Percentiles rank a stretch among this genome's conserved stretches.
phyloP scores from a whole-genome alignment of 2,113 vertebrate genomes.

The Prionailurus viverrinus region DNA sequence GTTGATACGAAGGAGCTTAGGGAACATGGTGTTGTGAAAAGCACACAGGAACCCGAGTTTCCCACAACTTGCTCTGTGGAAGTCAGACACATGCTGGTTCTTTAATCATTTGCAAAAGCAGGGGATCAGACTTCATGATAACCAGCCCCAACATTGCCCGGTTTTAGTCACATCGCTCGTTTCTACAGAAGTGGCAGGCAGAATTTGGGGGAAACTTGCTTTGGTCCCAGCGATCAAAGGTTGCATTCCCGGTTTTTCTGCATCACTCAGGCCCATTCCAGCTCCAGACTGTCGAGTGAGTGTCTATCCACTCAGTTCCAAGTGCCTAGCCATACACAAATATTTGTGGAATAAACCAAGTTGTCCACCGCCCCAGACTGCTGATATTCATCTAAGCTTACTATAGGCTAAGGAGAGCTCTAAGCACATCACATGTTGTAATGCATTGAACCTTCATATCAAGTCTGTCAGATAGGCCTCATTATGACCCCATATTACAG shows the following conservation, averaged over 20 bases:
- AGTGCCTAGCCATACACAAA: background rate
- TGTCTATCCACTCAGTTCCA: background rate
- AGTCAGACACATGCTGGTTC: background rate
- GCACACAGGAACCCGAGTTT: background rate
- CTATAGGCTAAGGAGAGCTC: background rate
- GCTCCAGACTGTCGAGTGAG: background rate
- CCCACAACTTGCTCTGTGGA: background rate
- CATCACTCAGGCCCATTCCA: background rate
- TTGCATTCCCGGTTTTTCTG: background rate
- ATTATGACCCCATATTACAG: background rate
- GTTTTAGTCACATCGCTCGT: background rate
- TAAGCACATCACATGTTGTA: background rate
- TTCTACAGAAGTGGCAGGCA: background rate
- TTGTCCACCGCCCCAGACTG: background rate
- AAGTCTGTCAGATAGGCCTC: background rate
- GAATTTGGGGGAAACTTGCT: background rate
- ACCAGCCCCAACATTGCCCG: no score
- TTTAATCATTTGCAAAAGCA: background rate
- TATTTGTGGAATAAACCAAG: background rate
- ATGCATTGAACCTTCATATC: background rate
- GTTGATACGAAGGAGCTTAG: background rate
- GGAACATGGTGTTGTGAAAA: background rate
- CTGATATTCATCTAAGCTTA: background rate
- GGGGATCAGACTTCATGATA: background rate
- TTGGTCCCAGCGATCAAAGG: background rate